These are phyloP conservation scores for Sciaenops ocellatus DNA, from an alignment of 2,797 vertebrate species.

Conservation along the genomic window DNA sequence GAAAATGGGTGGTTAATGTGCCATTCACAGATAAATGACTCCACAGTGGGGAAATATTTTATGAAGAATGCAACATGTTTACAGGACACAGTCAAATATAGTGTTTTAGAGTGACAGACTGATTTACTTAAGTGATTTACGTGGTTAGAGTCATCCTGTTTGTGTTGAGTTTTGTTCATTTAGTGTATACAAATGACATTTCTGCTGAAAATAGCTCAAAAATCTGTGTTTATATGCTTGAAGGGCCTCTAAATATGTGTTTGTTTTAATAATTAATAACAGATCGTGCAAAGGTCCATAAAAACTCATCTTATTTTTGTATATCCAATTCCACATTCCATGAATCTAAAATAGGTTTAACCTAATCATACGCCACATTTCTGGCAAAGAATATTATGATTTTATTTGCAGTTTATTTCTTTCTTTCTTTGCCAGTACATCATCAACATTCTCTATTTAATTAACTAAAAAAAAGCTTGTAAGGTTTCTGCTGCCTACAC, in stretches of 20 bases:
- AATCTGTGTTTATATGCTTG: neutral
- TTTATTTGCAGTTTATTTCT: conserved; percentile 8
- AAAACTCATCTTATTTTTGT: neutral
- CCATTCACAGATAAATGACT: conserved; percentile 68
- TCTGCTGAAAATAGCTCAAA: neutral
- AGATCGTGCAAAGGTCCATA: neutral
- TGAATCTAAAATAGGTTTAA: conserved; percentile 16
- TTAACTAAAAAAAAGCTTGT: conserved; percentile 36
- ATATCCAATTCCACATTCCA: neutral
- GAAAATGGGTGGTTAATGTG: conserved; percentile 76
- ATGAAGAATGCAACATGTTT: conserved; percentile 53
- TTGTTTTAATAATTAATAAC: conserved; percentile 8
- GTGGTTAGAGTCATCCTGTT: neutral
- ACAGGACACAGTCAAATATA: conserved; percentile 29
- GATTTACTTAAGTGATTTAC: neutral
- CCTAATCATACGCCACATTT: neutral
- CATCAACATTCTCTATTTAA: conserved; percentile 24
- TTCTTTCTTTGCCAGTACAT: conserved; percentile 18
- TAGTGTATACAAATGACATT: neutral
- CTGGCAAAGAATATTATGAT: conserved; percentile 9
- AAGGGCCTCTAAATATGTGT: neutral
- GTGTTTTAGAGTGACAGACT: conserved; percentile 2
- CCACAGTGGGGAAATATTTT: conserved; percentile 44
- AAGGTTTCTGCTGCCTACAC: conserved; percentile 32
- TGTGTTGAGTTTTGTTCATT: neutral